phyloP scores from a whole-genome alignment of 53 echinoderm and acorn worm genomes.

The Apostichopus leukothele region DNA sequence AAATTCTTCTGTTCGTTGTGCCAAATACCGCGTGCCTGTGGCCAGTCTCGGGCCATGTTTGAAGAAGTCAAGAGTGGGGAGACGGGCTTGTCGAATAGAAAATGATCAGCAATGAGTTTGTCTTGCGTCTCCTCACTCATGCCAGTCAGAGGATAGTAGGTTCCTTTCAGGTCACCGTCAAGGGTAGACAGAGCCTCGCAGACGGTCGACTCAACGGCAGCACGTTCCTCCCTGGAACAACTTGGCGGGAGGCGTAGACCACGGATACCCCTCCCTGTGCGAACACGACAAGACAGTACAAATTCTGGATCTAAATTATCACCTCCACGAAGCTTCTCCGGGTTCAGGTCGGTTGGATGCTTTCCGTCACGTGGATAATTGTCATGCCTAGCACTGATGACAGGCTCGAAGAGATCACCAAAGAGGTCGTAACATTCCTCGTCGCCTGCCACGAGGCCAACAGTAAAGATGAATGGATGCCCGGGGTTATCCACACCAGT shows the following conservation, averaged over 20 bases:
- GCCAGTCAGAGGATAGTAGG: constrained; percentile 91
- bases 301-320: constrained; percentile 85
- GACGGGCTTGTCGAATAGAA: constrained; percentile 97
- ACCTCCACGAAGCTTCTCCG: constrained; percentile 68
- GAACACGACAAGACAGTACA: constrained; percentile 88
- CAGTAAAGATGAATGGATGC: constrained; percentile 96
- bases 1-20: constrained; percentile 93
- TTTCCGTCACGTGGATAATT: constrained; percentile 73
- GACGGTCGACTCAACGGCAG: constrained; percentile 67
- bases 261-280: constrained; percentile 85
- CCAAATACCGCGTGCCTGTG: constrained; percentile 89
- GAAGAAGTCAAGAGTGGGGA: constrained; percentile 81
- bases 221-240: constrained; percentile 72
- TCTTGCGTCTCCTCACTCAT: constrained; percentile 88
- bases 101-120: constrained; percentile 92
- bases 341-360: constrained; percentile 82
- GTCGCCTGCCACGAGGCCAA: constrained; percentile 89
- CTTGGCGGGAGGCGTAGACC: constrained; percentile 78
- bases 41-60: constrained; percentile 98
- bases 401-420: constrained; percentile 83
- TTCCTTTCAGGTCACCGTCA: constrained; percentile 74
- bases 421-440: constrained; percentile 80
- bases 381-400: constrained; percentile 80
- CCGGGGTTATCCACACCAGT: constrained; percentile 96
- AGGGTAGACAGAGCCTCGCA: constrained; percentile 70